These are phyloP conservation scores for Sycobia sp. DNA, from an alignment of 1,140 invertebrate species.

Conservation along the genomic window DNA sequence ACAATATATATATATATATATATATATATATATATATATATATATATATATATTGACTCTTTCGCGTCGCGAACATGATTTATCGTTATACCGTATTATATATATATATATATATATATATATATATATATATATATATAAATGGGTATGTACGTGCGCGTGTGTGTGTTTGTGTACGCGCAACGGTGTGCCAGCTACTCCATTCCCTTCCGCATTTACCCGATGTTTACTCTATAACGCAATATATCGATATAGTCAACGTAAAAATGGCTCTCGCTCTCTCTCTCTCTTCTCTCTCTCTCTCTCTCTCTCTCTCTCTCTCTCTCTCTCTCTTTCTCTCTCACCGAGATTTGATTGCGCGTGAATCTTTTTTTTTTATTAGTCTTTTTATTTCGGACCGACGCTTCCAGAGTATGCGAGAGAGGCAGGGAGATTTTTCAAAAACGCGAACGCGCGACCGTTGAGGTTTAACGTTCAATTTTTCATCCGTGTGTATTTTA, in stretches of 20 bases:
- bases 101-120: too few species aligned
- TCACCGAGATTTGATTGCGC: slow-evolving; percentile 25
- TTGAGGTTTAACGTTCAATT: slow-evolving; percentile 25
- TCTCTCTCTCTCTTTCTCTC: too few species aligned
- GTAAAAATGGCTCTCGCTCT: slow-evolving; percentile 31
- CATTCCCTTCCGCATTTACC: too few species aligned
- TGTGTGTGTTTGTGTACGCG: too few species aligned
- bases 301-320: too few species aligned
- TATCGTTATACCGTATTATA: too few species aligned
- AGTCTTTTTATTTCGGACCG: neutral
- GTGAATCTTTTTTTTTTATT: neutral
- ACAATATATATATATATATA: too few species aligned
- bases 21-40: too few species aligned
- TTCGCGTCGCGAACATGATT: slow-evolving; percentile 20
- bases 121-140: too few species aligned
- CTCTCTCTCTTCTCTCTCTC: too few species aligned
- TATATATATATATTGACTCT: too few species aligned
- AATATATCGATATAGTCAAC: neutral
- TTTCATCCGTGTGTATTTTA: slow-evolving; percentile 14
- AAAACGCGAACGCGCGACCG: neutral
- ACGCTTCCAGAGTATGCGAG: neutral
- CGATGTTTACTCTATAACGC: slow-evolving; percentile 29
- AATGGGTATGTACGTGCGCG: too few species aligned
- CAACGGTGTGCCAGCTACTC: slow-evolving; percentile 9
- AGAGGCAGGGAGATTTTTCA: neutral